Conservation (phyloP, 2,888 invertebrate genomes). For the Ectemnius lituratus region DNA sequence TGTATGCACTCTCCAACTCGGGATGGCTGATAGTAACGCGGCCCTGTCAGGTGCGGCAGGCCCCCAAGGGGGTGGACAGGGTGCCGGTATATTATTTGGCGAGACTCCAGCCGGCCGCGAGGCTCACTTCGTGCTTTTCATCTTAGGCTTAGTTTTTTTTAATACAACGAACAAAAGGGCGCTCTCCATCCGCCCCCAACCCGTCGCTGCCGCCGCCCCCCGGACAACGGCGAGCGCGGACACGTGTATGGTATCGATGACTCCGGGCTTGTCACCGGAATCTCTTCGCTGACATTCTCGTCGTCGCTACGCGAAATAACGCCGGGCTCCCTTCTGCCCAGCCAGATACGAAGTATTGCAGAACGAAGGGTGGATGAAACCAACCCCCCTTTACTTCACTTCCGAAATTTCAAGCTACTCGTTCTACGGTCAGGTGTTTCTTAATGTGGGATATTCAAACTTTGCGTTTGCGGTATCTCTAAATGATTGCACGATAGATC, state of each 20-base stretch:
- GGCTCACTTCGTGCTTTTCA: slow-evolving; percentile 76
- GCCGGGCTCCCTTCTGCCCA: slow-evolving; percentile 33
- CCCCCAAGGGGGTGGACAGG: slow-evolving; percentile 57
- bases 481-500: too few relatives aligned
- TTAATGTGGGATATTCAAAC: too few relatives aligned
- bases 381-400: too few relatives aligned
- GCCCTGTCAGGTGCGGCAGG: slow-evolving; percentile 42
- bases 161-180: slow-evolving; percentile 64
- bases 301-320: slow-evolving; percentile 33
- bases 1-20: neutral
- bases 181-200: slow-evolving; percentile 22
- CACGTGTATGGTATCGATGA: slow-evolving; percentile 53
- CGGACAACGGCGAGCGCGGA: slow-evolving; percentile 43
- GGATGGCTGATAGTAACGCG: slow-evolving; percentile 59
- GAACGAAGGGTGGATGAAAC: slow-evolving; percentile 27
- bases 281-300: slow-evolving; percentile 31
- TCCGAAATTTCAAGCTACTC: too few relatives aligned
- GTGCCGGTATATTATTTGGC: slow-evolving; percentile 77
- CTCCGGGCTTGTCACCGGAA: slow-evolving; percentile 28
- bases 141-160: slow-evolving; percentile 72
- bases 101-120: slow-evolving; percentile 75
- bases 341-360: slow-evolving; percentile 19
- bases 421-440: too few relatives aligned
- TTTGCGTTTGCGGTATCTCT: too few relatives aligned
- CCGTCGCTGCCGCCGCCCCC: neutral